Evolutionary conservation across 2,113 vertebrate species (phyloP), one percentile per base, ranked within the genome.

Genomic region (Odobenus rosmarus): DNA sequence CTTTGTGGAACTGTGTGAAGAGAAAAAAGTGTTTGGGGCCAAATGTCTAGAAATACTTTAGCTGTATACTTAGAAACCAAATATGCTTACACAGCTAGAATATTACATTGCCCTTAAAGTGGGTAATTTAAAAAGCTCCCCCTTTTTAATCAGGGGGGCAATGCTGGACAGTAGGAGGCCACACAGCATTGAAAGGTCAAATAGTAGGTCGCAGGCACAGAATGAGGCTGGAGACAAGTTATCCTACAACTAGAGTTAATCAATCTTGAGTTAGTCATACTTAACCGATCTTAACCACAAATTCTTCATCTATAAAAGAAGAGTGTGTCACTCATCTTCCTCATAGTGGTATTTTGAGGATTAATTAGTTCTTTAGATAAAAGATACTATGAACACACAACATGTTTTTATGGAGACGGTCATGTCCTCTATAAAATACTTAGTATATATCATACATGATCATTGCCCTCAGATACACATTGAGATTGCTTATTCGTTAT

Each of bases 1-100:
- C 85, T 98, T 90, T 88, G 79, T 90, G 76, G 74, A 85, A 84
- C 87, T 88, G 69, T 55, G 57, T 36, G 62, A 81, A 82, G 86
- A 89, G 90, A 72, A 88, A 85, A 88, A 89, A 42, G n/a, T 53
- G 72, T 93, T 46, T 79, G 91, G 80, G 90, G 91, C 84, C 90
- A 97, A 97, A 97, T 95, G 87, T 46, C 64, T 96, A 88, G 74
- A 92, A 95, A 96, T 79, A 89, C 67, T 95, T 96, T 24, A 46
- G 82, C 26, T 93, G 67, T 84, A 85, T 61, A 90, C 31, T 88
- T 76, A 95, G 90, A 84, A 90, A 96, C 88, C 67, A 92, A 90
- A 94, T 77, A 92, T 62, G 84, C 94, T 93, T 84, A 95, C n/a
- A 36, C 4, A 96, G 72, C 83, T 92, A 67, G 85, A 93, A 84